Evolutionary conservation across 2,113 vertebrate species (phyloP).

Genomic region (Scolopax mira): DNA sequence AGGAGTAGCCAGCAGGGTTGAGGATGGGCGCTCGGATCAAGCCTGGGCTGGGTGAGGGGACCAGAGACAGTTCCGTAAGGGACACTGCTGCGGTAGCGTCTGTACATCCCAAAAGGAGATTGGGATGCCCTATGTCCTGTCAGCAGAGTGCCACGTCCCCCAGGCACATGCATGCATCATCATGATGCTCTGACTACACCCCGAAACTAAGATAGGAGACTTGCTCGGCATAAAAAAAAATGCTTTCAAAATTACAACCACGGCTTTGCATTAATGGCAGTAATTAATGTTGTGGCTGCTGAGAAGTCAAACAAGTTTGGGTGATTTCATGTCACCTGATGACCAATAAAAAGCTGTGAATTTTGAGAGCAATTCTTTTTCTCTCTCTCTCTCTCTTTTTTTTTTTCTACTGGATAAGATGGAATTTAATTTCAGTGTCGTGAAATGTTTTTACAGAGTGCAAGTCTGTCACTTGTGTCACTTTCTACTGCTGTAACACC

Average conservation of each 20-base stretch:
- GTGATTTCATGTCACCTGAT: constrained; percentile 7
- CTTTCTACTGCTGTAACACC: not conserved
- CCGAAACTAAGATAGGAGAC: not conserved
- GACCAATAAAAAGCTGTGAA: not conserved
- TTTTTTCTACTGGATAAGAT: not conserved
- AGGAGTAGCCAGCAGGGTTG: not conserved
- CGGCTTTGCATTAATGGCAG: constrained; percentile 24
- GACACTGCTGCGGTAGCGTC: not conserved
- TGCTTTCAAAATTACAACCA: constrained; percentile 14
- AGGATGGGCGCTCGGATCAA: accelerated
- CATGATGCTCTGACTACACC: not conserved
- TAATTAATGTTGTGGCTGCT: constrained; percentile 36
- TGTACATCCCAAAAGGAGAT: not conserved
- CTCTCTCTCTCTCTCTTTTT: not conserved
- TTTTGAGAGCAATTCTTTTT: not conserved
- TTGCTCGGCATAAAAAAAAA: not conserved
- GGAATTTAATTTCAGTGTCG: constrained; percentile 39
- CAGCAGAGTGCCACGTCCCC: not conserved
- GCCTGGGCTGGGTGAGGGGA: not conserved
- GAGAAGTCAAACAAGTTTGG: constrained; percentile 27
- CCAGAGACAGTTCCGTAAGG: accelerated
- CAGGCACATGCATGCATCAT: not conserved
- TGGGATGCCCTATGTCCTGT: not conserved
- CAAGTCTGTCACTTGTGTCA: constrained; percentile 5
- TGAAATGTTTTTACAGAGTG: constrained; percentile 32